phyloP scores from a whole-genome alignment of 2,888 invertebrate species.

The Hypena proboscidalis region DNA sequence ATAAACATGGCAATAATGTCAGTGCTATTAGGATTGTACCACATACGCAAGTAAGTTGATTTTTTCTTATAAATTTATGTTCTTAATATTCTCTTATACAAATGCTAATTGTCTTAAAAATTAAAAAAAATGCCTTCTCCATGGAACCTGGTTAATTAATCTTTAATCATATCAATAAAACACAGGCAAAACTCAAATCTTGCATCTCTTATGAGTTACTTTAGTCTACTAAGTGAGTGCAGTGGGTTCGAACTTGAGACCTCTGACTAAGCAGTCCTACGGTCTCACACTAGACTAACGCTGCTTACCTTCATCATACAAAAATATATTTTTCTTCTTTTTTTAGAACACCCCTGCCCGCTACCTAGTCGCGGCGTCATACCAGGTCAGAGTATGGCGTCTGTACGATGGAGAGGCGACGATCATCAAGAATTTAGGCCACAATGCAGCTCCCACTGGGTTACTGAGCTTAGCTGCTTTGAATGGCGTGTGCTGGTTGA shows the following conservation, averaged over 20 bases:
- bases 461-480: slow-evolving; percentile 57
- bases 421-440: slow-evolving; percentile 65
- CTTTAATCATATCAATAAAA: too few relatives aligned
- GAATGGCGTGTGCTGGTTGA: slow-evolving; percentile 66
- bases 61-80: neutral
- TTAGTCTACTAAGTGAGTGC: too few relatives aligned
- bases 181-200: too few relatives aligned
- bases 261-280: too few relatives aligned
- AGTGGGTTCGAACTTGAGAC: too few relatives aligned
- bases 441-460: slow-evolving; percentile 66
- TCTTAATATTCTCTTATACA: neutral
- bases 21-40: slow-evolving; percentile 87
- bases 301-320: too few relatives aligned
- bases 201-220: too few relatives aligned
- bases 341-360: slow-evolving; percentile 63
- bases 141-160: too few relatives aligned
- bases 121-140: too few relatives aligned
- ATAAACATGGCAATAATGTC: slow-evolving; percentile 81
- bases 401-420: slow-evolving; percentile 58
- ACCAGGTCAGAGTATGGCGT: slow-evolving; percentile 72
- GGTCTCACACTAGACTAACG: too few relatives aligned
- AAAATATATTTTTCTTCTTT: neutral
- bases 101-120: too few relatives aligned
- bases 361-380: slow-evolving; percentile 72
- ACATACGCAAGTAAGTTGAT: slow-evolving; percentile 69